Percentiles rank a stretch among this genome's conserved stretches.
Conservation (phyloP, 2,113 vertebrate genomes). For the Neodontobutis hainanensis region DNA sequence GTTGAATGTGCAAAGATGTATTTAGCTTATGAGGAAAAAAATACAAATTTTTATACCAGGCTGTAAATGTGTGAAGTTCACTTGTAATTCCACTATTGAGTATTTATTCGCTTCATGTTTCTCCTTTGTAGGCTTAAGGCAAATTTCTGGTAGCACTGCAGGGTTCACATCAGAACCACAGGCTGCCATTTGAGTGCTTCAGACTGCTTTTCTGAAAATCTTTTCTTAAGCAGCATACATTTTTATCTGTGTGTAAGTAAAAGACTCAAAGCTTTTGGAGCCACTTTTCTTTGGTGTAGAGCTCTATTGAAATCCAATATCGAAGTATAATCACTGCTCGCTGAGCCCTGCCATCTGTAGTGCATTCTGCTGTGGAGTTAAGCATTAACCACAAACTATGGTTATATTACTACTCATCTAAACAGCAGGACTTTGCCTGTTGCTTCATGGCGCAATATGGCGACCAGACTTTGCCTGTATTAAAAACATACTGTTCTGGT, state of each 20-base stretch:
- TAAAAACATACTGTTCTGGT: slow-evolving; percentile 14
- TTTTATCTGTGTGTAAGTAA: slow-evolving; percentile 1
- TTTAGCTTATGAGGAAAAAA: too few relatives aligned
- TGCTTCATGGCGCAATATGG: neutral
- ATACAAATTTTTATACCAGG: too few relatives aligned
- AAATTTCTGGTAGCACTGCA: neutral
- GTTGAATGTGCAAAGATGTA: too few relatives aligned
- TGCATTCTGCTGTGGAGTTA: neutral
- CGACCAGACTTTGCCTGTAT: neutral
- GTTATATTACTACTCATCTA: neutral
- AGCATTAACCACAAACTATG: neutral
- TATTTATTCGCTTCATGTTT: neutral
- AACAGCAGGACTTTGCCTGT: slow-evolving; percentile 4
- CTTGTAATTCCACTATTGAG: neutral
- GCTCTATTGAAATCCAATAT: slow-evolving; percentile 15
- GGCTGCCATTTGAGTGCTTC: neutral
- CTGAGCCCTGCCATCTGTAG: slow-evolving; percentile 3
- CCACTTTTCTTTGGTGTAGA: slow-evolving; percentile 2
- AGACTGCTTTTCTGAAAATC: neutral
- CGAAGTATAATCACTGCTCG: neutral
- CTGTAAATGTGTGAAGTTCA: neutral
- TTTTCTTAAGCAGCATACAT: neutral
- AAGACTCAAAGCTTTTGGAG: neutral
- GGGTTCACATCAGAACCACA: neutral
- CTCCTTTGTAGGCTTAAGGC: neutral